Base-by-base conservation (phyloP, 2,888 invertebrate genomes). In the Ichneumoninae sp. region DNA sequence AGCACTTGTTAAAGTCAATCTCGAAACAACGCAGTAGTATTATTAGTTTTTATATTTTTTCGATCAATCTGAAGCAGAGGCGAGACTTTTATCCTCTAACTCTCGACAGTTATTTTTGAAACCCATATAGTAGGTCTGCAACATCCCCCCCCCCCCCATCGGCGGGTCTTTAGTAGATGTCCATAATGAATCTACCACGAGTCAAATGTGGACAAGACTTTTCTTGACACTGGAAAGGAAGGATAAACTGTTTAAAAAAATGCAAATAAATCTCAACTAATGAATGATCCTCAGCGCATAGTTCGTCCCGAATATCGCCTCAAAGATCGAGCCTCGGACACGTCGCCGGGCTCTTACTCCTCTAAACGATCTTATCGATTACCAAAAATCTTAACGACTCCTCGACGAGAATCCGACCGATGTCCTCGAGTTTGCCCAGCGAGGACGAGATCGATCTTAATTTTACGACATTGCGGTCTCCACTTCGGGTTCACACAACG, bases 281-380 rank as follows among this genome's bases (percentile, higher is more conserved):
- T 78, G 81, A 88, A 88, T 89, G 87, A 89, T 91, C 87, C 40
- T 85, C 81, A 80, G 13, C 50, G 16, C 36, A 16, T 52, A 33
- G 8, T 22, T 50, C 16, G 44, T 47, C 22, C 6, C 13, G 26
- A 57, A 69, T 40, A 60, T 57, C 22, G 26, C 44, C 30, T 60
- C 16, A 40, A 68, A 40, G 68, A 26, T 54, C 50, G 52, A n/a
- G 30, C 65, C 40, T 60, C 8, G 10, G 36, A 81, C 77, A 57
- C 50, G 83, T 74, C 79, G 74, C 60, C 71, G 72, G 84, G 6
- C 44, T 50, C 75, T 13, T 66, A 40, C 10, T 40, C 10, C 40
- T 79, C 86, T 84, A 87, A 87, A 79, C 87, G 91, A 91, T 90
- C 86, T 77, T 89, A 89, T 91, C 90, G 77, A 44, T 50, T 52